Evolutionary conservation across 2,797 vertebrate species (phyloP), one percentile per base, ranked within the genome.

Genomic region (Ctenochaetus hawaiiensis): DNA sequence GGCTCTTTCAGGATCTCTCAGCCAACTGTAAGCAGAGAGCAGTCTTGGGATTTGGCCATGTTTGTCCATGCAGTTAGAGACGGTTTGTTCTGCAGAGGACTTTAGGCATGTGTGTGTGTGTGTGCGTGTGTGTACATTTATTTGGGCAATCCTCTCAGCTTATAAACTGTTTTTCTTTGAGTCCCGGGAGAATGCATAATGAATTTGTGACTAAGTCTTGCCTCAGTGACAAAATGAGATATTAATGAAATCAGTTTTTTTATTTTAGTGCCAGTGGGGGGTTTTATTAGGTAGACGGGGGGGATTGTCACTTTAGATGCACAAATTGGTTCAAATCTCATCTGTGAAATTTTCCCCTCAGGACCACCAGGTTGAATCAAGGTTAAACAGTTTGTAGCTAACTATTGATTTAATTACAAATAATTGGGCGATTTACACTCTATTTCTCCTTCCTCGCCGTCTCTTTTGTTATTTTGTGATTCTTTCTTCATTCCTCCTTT

Each of bases 101-200:
- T 75, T 78, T 8, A 45, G 51, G 66, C 49, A 4, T 53, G 68
- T 73, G 70, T 58, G 64, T 56, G 72, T 73, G 64, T 66, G 65
- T 66, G 54, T 30, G 23, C n/a, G 56, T 12, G 5, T 90, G 67
- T 72, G 59, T 30, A 30, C 41, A 5, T 81, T 81, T 86, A 74
- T 60, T 87, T 79, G 45, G 80, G 69, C 76, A 82, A 89, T 84
- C 84, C 84, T 90, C 68, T 85, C 68, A 83, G 78, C 77, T 84
- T 83, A 30, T 30, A 72, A 81, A 87, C 75, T 52, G 64, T 82
- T 84, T 86, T 83, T 65, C 78, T 84, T 88, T 84, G 74, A 83
- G 73, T 90, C 83, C 75, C 8, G 2, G 83, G 84, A 86, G 85
- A 80, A 89, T 84, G 70, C 73, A 84, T 86, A 87, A 88, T 89